Evolutionary conservation across 2,113 vertebrate species (phyloP).

Genomic region (Nerophis ophidion): DNA sequence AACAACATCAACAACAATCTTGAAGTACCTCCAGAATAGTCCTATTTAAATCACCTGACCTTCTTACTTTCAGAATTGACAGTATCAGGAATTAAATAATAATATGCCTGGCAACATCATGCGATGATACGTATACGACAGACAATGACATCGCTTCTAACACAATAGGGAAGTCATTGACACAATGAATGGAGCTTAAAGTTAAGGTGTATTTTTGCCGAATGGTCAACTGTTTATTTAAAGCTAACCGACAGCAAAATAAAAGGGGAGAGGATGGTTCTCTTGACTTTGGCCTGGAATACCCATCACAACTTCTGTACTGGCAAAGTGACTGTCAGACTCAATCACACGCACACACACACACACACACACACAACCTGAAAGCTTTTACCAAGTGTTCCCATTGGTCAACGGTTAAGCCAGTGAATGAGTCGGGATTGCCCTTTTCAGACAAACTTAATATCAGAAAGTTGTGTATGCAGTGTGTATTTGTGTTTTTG

Average conservation of each 20-base stretch:
- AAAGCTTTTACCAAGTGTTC: conserved; percentile 45
- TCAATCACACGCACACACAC: neutral
- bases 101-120: no score
- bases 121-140: no score
- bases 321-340: neutral
- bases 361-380: conserved; percentile 17
- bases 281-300: conserved; percentile 21
- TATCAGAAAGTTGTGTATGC: conserved; percentile 22
- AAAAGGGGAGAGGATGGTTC: neutral
- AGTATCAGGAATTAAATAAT: no score
- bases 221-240: neutral
- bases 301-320: conserved; percentile 4
- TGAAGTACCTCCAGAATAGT: no score
- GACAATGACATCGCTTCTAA: no score
- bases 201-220: neutral
- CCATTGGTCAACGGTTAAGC: conserved; percentile 52
- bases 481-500: neutral
- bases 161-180: neutral
- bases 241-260: neutral
- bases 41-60: no score
- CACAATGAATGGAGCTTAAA: neutral
- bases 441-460: conserved; percentile 67
- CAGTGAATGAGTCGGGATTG: conserved; percentile 48
- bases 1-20: no score
- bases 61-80: no score